Base-by-base conservation (phyloP, 1,140 invertebrate genomes). In the Heliconius himera region DNA sequence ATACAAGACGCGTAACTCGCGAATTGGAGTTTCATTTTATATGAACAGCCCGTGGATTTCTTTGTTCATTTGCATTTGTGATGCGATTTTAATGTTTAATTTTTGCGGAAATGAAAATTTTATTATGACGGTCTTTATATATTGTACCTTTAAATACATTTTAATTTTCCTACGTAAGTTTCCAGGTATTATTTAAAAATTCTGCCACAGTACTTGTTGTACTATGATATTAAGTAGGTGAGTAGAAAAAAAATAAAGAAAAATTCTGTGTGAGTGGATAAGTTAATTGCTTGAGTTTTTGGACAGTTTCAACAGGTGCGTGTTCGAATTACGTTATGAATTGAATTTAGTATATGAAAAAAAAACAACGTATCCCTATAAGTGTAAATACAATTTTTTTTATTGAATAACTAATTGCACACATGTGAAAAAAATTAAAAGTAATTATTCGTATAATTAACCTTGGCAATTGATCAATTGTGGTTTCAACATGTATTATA, bases 31-130 rank as follows among this genome's bases (percentile, higher is more conserved):
- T 78, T 73, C 6, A 73, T 49, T 73, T 54, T 33, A 73, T 73
- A 78, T 73, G 71, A 73, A 78, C 71, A 76, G 41, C 33, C 22
- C 46, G 46, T 41, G 38, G 49, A 78, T 56, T 73, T 78, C 76
- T 78, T 73, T 73, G 33, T 70, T 66, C 60, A 76, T 76, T 76
- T 70, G 36, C 74, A 76, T 70, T 70, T 76, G 6, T 70, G 70
- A 76, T 76, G 41, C 66, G 74, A 70, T 76, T 76, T 76, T 76
- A 76, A 76, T 76, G 18, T 66, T 76, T 76, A 66, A 66, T 66
- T 66, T 66, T 66, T 66, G n/a, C 26, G 60, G 26, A 66, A 66
- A 66, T 66, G 60, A 29, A 26, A 66, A 66, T 66, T 29, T 16
- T 11, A 66, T 18, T 29, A 2, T 11, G 26, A 3, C 9, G 11